These are phyloP conservation scores for Pogonomyrmex californicus DNA, from an alignment of 1,140 invertebrate genomes.

Conservation along the genomic window DNA sequence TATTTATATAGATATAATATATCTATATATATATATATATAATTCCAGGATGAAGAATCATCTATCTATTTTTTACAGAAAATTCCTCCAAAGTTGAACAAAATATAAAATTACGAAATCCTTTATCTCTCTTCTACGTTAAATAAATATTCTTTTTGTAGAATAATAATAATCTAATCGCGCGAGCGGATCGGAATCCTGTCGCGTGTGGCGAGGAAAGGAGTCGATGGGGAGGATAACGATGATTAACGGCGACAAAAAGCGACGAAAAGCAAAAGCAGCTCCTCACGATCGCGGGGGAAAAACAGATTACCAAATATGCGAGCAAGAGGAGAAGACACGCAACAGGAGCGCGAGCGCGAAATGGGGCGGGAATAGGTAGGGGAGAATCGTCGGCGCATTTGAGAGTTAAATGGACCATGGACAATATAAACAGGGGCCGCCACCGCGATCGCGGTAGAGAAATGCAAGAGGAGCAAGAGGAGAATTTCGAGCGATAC, in stretches of 20 bases:
- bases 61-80: too few relatives aligned
- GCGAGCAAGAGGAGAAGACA: conserved; percentile 11
- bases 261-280: conserved; percentile 11
- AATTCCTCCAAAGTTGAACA: too few relatives aligned
- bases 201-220: background rate
- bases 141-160: background rate
- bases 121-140: too few relatives aligned
- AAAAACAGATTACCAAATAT: conserved; percentile 38
- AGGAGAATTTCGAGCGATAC: conserved; percentile 49
- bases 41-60: too few relatives aligned
- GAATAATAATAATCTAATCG: background rate
- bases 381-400: conserved; percentile 73
- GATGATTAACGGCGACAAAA: background rate
- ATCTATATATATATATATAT: too few relatives aligned
- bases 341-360: conserved; percentile 41
- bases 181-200: background rate
- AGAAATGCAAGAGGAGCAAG: background rate
- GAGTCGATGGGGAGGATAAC: background rate
- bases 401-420: conserved; percentile 81
- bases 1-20: too few relatives aligned
- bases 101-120: too few relatives aligned
- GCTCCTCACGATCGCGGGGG: background rate
- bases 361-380: conserved; percentile 45
- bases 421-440: conserved; percentile 76
- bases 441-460: background rate